phyloP scores from a whole-genome alignment of 2,888 invertebrate genomes.

The Dione vanillae region DNA sequence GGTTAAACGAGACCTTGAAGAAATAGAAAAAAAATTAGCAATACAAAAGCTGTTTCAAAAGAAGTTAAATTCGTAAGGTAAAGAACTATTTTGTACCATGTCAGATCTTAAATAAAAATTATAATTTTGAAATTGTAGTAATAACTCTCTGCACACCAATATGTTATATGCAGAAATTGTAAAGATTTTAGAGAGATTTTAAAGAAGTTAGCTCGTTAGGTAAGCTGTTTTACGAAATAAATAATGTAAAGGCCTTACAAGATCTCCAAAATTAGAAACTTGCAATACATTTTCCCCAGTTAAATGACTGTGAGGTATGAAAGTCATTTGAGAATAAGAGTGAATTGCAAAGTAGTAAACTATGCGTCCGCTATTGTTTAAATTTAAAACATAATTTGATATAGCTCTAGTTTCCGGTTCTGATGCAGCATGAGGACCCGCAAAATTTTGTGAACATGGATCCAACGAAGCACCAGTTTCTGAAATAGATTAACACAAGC shows the following conservation, averaged over 20 bases:
- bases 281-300: constrained; percentile 54
- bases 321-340: constrained; percentile 87
- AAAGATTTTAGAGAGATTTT: too few relatives aligned
- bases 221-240: neutral
- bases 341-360: constrained; percentile 85
- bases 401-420: constrained; percentile 79
- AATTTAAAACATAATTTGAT: constrained; percentile 56
- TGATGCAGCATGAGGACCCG: constrained; percentile 82
- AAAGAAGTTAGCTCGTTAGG: too few relatives aligned
- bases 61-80: too few relatives aligned
- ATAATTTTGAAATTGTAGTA: too few relatives aligned
- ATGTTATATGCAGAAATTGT: too few relatives aligned
- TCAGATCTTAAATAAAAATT: too few relatives aligned
- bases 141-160: too few relatives aligned
- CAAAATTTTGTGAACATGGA: constrained; percentile 75
- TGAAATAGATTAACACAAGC: constrained; percentile 53
- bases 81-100: too few relatives aligned
- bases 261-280: constrained; percentile 63
- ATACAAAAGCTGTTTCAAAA: too few relatives aligned
- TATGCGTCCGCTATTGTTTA: constrained; percentile 57
- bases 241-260: constrained; percentile 46
- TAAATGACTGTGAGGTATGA: constrained; percentile 85
- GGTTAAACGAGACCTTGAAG: too few relatives aligned
- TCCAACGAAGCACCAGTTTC: constrained; percentile 67
- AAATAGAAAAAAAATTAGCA: too few relatives aligned